Conservation (phyloP, 2,888 invertebrate genomes). For the Acronicta aceris region DNA sequence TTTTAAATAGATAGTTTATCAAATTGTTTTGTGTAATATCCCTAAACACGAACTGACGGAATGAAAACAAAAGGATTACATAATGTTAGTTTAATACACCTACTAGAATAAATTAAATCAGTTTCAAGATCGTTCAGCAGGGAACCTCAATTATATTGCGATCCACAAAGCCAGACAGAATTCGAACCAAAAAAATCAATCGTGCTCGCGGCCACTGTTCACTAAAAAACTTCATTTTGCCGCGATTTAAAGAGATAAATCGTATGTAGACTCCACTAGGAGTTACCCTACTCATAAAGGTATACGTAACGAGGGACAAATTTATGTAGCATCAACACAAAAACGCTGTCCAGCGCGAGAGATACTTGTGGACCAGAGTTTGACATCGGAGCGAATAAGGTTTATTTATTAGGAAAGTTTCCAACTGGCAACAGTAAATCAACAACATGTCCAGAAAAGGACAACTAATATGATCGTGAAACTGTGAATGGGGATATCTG, state of each 20-base stretch:
- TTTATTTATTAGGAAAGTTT: constrained; percentile 88
- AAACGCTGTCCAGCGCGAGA: constrained; percentile 77
- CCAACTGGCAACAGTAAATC: constrained; percentile 82
- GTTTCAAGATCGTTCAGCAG: background rate
- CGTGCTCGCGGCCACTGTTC: constrained; percentile 47
- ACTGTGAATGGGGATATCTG: constrained; percentile 61
- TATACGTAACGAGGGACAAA: constrained; percentile 78
- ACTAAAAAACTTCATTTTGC: constrained; percentile 76
- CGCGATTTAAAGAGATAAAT: constrained; percentile 84
- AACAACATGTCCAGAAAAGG: constrained; percentile 73
- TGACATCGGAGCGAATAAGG: constrained; percentile 84
- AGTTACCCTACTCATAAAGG: constrained; percentile 84
- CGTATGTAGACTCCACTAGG: constrained; percentile 75
- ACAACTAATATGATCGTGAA: constrained; percentile 58
- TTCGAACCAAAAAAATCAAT: constrained; percentile 38
- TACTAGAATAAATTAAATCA: background rate
- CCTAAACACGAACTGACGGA: too few relatives aligned
- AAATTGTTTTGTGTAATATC: too few relatives aligned
- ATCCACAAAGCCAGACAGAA: constrained; percentile 12
- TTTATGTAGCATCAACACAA: constrained; percentile 81
- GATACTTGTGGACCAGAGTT: constrained; percentile 83
- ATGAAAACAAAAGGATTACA: too few relatives aligned
- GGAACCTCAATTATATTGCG: background rate
- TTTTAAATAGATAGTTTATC: too few relatives aligned
- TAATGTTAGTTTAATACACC: too few relatives aligned